These are phyloP conservation scores for Nibea albiflora DNA, from an alignment of 2,113 vertebrate species.

Conservation along the genomic window DNA sequence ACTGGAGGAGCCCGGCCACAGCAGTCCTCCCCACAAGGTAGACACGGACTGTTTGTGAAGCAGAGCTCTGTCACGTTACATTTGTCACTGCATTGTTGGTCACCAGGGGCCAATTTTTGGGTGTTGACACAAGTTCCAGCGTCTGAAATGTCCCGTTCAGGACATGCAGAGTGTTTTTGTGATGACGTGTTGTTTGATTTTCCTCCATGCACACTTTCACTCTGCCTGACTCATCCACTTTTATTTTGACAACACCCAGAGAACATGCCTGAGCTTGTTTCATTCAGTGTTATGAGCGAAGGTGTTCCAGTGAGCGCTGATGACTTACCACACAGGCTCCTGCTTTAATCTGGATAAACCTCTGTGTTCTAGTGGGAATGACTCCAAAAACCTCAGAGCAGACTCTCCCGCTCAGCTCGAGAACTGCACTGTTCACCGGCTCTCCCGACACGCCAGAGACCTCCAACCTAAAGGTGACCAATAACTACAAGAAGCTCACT, in stretches of 20 bases:
- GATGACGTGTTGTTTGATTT: constrained; percentile 29
- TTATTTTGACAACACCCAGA: constrained; percentile 13
- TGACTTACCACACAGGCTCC: background rate
- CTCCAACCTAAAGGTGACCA: constrained; percentile 68
- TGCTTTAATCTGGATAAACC: constrained; percentile 13
- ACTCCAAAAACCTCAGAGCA: constrained; percentile 87
- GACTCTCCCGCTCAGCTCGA: constrained; percentile 82
- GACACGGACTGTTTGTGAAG: background rate
- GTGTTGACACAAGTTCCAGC: constrained; percentile 12
- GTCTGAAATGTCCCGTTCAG: constrained; percentile 3
- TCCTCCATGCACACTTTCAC: background rate
- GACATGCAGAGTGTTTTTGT: constrained; percentile 23
- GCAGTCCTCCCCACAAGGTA: constrained; percentile 89
- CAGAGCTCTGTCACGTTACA: background rate
- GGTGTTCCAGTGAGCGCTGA: background rate
- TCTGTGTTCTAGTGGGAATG: constrained; percentile 84
- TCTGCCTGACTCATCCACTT: constrained; percentile 11
- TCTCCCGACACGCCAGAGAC: constrained; percentile 77
- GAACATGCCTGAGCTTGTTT: constrained; percentile 3
- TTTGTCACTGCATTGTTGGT: background rate
- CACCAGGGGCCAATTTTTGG: background rate
- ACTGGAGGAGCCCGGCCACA: constrained; percentile 86
- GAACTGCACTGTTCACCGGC: constrained; percentile 61
- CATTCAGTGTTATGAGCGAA: background rate
- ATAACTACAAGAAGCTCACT: background rate